Evolutionary conservation across 2,888 invertebrate species (phyloP).

Genomic region (Lasioglossum vierecki): DNA sequence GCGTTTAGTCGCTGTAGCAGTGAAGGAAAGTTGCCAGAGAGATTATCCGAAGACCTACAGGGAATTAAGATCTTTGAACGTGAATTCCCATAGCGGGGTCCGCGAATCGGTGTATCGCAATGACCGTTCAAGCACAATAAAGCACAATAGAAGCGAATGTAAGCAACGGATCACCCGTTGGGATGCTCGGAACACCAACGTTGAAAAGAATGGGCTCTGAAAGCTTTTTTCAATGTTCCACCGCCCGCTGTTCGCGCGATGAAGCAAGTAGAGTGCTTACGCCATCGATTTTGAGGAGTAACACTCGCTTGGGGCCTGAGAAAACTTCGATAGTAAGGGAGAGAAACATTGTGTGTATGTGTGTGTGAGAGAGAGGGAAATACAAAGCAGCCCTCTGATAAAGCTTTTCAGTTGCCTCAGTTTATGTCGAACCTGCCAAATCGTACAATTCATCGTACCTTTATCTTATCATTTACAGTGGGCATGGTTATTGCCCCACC

Average conservation of each 20-base stretch:
- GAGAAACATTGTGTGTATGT: neutral
- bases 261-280: constrained; percentile 30
- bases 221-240: constrained; percentile 57
- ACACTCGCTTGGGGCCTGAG: neutral
- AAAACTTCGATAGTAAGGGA: neutral
- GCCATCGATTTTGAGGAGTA: constrained; percentile 35
- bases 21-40: neutral
- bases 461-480: neutral
- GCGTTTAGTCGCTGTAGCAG: neutral
- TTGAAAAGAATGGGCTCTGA: constrained; percentile 46
- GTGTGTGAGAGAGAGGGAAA: neutral
- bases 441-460: neutral
- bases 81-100: neutral
- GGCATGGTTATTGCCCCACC: too few species aligned
- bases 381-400: neutral
- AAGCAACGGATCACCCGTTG: constrained; percentile 48
- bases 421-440: neutral
- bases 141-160: constrained; percentile 28
- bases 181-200: constrained; percentile 21
- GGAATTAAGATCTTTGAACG: constrained; percentile 10
- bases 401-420: neutral
- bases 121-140: neutral
- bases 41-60: neutral
- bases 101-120: neutral
- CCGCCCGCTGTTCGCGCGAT: constrained; percentile 42